Evolutionary conservation across 2,888 invertebrate species (phyloP).

Genomic region (Hemithea aestivaria): DNA sequence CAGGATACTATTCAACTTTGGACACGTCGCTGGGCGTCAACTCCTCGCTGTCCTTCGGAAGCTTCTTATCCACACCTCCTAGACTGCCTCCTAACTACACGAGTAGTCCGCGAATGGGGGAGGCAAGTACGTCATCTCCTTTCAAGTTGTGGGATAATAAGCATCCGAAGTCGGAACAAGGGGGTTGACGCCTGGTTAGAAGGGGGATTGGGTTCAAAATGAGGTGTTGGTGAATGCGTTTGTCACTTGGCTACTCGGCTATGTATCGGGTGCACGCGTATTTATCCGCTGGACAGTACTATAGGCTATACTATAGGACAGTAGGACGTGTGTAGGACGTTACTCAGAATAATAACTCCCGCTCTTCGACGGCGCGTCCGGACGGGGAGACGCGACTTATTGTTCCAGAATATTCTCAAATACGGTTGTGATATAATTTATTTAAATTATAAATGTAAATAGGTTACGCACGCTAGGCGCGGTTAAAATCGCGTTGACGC

Average conservation of each 20-base stretch:
- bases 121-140: constrained; percentile 56
- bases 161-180: constrained; percentile 54
- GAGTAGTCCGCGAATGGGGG: constrained; percentile 65
- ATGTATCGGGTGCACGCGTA: constrained; percentile 32
- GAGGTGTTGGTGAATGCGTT: constrained; percentile 52
- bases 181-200: constrained; percentile 58
- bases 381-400: constrained; percentile 69
- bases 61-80: constrained; percentile 64
- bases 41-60: constrained; percentile 69
- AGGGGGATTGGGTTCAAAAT: constrained; percentile 44
- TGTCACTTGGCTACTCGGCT: constrained; percentile 43
- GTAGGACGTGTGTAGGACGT: constrained; percentile 21
- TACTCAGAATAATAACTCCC: constrained; percentile 67
- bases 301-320: no score
- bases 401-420: constrained; percentile 46
- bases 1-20: constrained; percentile 73
- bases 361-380: constrained; percentile 44
- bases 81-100: constrained; percentile 64
- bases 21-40: constrained; percentile 72
- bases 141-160: constrained; percentile 66
- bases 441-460: constrained; percentile 18
- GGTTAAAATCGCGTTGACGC: constrained; percentile 14
- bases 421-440: constrained; percentile 43
- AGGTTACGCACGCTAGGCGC: constrained; percentile 10
- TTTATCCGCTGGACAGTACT: constrained; percentile 42